phyloP scores from a whole-genome alignment of 2,888 invertebrate genomes.

The Agrochola litura region DNA sequence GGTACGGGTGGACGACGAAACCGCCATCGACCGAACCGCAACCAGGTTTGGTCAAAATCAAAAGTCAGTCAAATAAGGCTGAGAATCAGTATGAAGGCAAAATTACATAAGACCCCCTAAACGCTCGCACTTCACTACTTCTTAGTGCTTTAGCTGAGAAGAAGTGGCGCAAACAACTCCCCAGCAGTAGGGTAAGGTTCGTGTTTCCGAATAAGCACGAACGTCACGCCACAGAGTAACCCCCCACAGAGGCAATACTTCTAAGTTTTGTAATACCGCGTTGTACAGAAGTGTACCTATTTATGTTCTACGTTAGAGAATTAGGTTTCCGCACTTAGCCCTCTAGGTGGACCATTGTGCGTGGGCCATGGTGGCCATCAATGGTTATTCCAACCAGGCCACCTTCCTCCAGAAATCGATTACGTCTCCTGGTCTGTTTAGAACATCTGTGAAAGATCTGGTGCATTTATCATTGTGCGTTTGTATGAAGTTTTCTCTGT shows the following conservation, averaged over 20 bases:
- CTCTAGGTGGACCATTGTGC: too few species aligned
- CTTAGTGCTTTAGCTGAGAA: neutral
- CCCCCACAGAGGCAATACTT: neutral
- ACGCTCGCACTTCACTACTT: neutral
- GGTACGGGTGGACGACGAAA: slow-evolving; percentile 64
- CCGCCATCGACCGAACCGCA: too few species aligned
- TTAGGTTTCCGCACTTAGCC: too few species aligned
- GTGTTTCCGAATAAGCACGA: neutral
- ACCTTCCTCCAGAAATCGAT: too few species aligned
- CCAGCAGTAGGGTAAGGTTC: neutral
- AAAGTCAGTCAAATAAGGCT: neutral
- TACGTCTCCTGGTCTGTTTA: too few species aligned
- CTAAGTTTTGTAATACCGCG: neutral
- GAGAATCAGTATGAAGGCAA: neutral
- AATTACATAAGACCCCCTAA: neutral
- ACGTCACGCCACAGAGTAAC: neutral
- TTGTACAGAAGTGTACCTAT: neutral
- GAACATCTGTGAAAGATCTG: too few species aligned
- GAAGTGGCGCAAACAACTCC: neutral
- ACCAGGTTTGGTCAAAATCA: neutral
- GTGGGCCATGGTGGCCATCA: too few species aligned
- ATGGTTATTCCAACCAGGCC: too few species aligned
- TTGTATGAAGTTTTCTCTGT: neutral
- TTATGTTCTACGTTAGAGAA: too few species aligned
- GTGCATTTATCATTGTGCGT: neutral